Percentiles rank a stretch among this genome's conserved stretches.
phyloP scores from a whole-genome alignment of 2,888 invertebrate genomes.

The Drosophila monieri region DNA sequence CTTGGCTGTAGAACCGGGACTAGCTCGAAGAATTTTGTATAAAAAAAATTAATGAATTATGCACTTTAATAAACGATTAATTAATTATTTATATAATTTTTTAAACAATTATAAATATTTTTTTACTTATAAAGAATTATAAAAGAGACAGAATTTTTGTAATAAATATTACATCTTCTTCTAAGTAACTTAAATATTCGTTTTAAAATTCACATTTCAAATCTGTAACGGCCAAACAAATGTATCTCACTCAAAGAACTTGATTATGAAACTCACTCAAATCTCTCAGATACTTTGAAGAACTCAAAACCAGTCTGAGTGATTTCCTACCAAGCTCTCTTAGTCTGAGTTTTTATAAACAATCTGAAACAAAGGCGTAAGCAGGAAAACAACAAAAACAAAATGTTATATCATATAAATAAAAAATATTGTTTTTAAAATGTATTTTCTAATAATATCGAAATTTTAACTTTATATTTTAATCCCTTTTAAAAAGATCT shows the following conservation, averaged over 20 bases:
- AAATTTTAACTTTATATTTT: neutral
- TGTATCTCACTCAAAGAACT: neutral
- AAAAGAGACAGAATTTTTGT: no score
- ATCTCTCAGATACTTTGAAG: neutral
- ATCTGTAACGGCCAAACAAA: slow-evolving; percentile 7
- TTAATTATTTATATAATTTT: no score
- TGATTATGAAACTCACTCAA: neutral
- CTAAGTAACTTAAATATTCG: no score
- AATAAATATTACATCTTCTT: no score
- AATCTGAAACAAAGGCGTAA: neutral
- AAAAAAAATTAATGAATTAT: neutral
- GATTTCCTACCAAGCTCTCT: neutral
- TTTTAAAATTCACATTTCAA: neutral
- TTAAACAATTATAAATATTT: no score
- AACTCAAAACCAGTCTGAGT: neutral
- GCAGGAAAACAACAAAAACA: neutral
- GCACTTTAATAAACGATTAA: no score
- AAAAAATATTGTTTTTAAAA: neutral
- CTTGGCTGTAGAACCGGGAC: slow-evolving; percentile 5
- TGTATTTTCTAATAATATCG: neutral
- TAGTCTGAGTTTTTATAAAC: neutral
- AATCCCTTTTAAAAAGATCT: neutral
- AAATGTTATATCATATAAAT: neutral
- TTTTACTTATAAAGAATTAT: no score
- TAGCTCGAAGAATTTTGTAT: slow-evolving; percentile 2